Percentiles rank a stretch among this genome's conserved stretches.
These are phyloP conservation scores for Ceyx melanurus DNA, from an alignment of 2,113 vertebrate species.

Conservation along the genomic window DNA sequence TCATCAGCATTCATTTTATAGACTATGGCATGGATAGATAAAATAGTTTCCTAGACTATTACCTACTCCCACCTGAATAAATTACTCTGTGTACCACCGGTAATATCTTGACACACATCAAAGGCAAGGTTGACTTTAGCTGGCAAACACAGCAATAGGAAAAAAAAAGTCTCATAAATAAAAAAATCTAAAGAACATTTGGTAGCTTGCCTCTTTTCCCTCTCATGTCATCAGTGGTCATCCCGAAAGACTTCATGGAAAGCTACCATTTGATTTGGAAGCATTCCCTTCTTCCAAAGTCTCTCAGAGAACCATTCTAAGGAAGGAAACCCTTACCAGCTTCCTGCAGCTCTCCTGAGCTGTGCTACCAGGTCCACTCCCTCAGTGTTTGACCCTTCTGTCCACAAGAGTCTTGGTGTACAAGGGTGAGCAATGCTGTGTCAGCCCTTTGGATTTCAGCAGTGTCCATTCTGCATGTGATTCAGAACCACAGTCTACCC, in stretches of 20 bases:
- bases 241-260: neutral
- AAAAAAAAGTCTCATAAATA: neutral
- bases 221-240: neutral
- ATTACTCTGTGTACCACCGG: neutral
- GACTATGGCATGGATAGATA: neutral
- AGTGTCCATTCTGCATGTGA: conserved; percentile 7
- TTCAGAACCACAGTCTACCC: conserved; percentile 35
- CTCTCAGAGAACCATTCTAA: neutral
- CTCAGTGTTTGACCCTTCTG: neutral
- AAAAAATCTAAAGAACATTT: neutral
- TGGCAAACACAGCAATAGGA: neutral
- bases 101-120: neutral
- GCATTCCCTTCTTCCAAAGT: neutral
- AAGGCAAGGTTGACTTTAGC: neutral
- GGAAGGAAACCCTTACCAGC: neutral
- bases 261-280: neutral
- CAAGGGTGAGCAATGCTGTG: neutral
- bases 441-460: conserved; percentile 37
- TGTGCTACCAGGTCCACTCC: neutral
- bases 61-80: neutral
- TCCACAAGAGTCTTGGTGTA: neutral
- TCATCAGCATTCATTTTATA: neutral
- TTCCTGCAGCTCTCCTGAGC: neutral
- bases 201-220: neutral
- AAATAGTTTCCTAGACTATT: neutral